phyloP scores from a whole-genome alignment of 2,797 vertebrate genomes.

The Kryptolebias ocellatus region DNA sequence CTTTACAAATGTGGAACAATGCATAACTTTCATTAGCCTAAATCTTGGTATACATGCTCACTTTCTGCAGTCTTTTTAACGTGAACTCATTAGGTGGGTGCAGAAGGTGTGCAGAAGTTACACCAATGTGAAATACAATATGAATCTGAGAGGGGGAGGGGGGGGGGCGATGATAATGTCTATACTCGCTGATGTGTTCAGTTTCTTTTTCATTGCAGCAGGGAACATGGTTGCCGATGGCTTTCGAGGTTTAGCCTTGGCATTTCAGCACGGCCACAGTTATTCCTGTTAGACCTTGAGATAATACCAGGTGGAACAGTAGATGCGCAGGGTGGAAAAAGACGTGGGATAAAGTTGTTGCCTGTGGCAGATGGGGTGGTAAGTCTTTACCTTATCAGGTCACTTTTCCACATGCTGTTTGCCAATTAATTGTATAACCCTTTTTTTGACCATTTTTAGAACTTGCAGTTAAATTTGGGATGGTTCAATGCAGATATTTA shows the following conservation, averaged over 20 bases:
- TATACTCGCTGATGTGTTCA: constrained; percentile 12
- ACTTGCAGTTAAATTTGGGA: too few relatives aligned
- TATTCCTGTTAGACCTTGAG: constrained; percentile 64
- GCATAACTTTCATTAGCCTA: too few relatives aligned
- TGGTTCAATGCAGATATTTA: too few relatives aligned
- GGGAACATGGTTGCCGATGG: neutral
- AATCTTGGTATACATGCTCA: too few relatives aligned
- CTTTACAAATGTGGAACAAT: too few relatives aligned
- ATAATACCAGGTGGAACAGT: constrained; percentile 57
- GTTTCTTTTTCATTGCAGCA: constrained; percentile 50
- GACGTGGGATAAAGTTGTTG: constrained; percentile 9
- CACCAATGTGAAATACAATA: neutral
- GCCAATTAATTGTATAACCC: neutral
- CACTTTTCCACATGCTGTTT: neutral
- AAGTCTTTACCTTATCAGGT: constrained; percentile 7
- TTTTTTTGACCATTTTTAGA: too few relatives aligned
- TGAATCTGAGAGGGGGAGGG: neutral
- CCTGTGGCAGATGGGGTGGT: constrained; percentile 13
- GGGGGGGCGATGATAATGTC: constrained; percentile 16
- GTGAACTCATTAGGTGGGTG: too few relatives aligned
- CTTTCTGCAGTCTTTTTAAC: too few relatives aligned
- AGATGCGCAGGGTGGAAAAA: constrained; percentile 44
- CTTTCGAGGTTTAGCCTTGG: constrained; percentile 51
- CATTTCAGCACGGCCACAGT: constrained; percentile 65
- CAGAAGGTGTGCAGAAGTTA: too few relatives aligned